Evolutionary conservation across 2,888 invertebrate genomes (phyloP).

Genomic region (Pemphredon lugubris): DNA sequence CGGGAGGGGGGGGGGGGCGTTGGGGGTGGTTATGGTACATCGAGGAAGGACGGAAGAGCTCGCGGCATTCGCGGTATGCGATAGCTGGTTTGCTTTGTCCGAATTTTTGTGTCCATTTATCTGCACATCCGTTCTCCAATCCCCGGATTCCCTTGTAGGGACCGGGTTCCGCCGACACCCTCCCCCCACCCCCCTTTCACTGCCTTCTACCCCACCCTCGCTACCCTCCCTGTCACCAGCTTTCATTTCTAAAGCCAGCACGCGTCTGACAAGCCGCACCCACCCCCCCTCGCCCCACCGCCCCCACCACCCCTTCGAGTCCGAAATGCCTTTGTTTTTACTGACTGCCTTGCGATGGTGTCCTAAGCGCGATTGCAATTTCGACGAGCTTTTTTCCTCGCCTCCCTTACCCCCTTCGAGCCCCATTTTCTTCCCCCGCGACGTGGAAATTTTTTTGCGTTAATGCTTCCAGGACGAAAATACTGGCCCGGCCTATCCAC

Average conservation of each 20-base stretch:
- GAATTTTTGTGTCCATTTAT: slow-evolving; percentile 75
- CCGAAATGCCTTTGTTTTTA: slow-evolving; percentile 65
- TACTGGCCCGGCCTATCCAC: slow-evolving; percentile 28
- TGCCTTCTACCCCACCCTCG: slow-evolving; percentile 43
- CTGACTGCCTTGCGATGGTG: slow-evolving; percentile 51
- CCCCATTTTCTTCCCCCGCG: slow-evolving; percentile 15
- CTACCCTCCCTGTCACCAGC: slow-evolving; percentile 52
- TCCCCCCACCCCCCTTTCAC: no score
- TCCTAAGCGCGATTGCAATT: slow-evolving; percentile 71
- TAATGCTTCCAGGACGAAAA: slow-evolving; percentile 40
- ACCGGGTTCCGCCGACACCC: no score
- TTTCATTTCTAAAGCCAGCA: slow-evolving; percentile 62
- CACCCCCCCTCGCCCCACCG: slow-evolving; percentile 17
- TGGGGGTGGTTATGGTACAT: slow-evolving; percentile 19
- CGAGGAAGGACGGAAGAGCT: slow-evolving; percentile 35
- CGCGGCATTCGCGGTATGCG: slow-evolving; percentile 70
- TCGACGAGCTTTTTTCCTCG: slow-evolving; percentile 51
- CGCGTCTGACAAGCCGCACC: slow-evolving; percentile 48
- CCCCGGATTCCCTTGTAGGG: slow-evolving; percentile 29
- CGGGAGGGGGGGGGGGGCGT: no score
- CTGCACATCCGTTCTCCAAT: slow-evolving; percentile 62
- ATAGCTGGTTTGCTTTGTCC: slow-evolving; percentile 70
- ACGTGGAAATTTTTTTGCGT: slow-evolving; percentile 56
- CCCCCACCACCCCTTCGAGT: slow-evolving; percentile 25
- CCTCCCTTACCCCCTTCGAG: slow-evolving; percentile 20